A percentile compares a stretch with the other conserved stretches of the same genome.
phyloP scores from a whole-genome alignment of 2,113 vertebrate genomes.

The Nematolebias whitei region DNA sequence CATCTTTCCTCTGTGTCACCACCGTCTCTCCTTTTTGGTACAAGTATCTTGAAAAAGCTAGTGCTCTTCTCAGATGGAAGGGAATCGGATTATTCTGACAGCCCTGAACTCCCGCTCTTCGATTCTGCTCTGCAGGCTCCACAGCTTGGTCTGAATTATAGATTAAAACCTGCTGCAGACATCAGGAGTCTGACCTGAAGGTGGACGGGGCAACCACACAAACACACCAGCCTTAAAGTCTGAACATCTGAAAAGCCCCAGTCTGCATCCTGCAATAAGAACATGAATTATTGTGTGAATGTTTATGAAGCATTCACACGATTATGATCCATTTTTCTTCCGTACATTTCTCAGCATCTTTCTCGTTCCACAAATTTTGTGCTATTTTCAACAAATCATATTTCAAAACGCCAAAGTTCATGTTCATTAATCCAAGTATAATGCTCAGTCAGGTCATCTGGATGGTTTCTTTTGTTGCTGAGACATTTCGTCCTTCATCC shows the following conservation, averaged over 20 bases:
- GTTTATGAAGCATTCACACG: no score
- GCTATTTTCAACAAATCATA: no score
- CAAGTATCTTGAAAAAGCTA: constrained; percentile 11
- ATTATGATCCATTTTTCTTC: no score
- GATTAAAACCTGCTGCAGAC: constrained; percentile 36
- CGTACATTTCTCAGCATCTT: no score
- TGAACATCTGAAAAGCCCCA: background rate
- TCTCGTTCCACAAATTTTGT: no score
- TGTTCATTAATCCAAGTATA: no score
- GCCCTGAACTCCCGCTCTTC: background rate
- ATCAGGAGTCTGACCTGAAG: constrained; percentile 30
- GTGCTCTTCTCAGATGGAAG: constrained; percentile 2
- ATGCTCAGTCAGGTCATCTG: no score
- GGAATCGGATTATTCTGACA: constrained; percentile 46
- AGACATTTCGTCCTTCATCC: no score
- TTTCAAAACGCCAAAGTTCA: no score
- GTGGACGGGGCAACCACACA: constrained; percentile 1
- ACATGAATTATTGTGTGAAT: no score
- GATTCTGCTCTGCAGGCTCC: constrained; percentile 15
- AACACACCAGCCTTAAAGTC: background rate
- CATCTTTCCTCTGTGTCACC: no score
- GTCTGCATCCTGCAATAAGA: background rate
- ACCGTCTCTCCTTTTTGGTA: background rate
- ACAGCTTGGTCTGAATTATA: constrained; percentile 58
- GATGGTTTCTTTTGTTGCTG: no score